Evolutionary conservation across 2,113 vertebrate genomes (phyloP).

Genomic region (Chamaea fasciata): DNA sequence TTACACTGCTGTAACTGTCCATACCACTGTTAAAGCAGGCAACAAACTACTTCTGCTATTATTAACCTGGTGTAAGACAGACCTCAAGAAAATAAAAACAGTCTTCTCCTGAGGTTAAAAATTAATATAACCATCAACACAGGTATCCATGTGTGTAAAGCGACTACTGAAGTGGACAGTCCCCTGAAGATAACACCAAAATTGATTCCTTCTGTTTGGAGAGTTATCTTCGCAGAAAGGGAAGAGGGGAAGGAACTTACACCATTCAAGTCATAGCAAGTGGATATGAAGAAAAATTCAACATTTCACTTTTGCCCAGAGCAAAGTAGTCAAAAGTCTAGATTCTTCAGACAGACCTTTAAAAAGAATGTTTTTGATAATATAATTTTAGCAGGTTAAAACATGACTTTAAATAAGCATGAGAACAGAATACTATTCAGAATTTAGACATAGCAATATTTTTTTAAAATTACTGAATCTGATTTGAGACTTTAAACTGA

Average conservation of each 20-base stretch:
- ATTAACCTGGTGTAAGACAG: background rate
- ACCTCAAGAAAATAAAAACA: background rate
- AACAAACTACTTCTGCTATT: background rate
- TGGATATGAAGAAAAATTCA: background rate
- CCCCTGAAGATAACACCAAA: background rate
- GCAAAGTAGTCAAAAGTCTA: background rate
- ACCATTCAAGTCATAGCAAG: background rate
- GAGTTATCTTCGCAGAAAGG: background rate
- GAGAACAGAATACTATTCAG: background rate
- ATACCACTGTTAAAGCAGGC: background rate
- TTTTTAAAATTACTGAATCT: background rate
- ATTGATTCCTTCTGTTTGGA: background rate
- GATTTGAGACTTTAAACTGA: background rate
- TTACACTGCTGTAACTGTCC: fast-evolving
- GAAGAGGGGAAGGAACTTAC: background rate
- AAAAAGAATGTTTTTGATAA: background rate
- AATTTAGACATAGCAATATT: background rate
- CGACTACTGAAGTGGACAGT: background rate
- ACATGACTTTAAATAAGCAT: fast-evolving
- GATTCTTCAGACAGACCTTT: background rate
- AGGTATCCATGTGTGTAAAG: background rate
- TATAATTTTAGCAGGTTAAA: background rate
- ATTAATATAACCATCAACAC: background rate
- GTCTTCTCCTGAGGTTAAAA: background rate
- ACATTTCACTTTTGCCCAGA: background rate